These are phyloP conservation scores for Ataeniobius toweri DNA, from an alignment of 2,797 vertebrate genomes.

Conservation along the genomic window DNA sequence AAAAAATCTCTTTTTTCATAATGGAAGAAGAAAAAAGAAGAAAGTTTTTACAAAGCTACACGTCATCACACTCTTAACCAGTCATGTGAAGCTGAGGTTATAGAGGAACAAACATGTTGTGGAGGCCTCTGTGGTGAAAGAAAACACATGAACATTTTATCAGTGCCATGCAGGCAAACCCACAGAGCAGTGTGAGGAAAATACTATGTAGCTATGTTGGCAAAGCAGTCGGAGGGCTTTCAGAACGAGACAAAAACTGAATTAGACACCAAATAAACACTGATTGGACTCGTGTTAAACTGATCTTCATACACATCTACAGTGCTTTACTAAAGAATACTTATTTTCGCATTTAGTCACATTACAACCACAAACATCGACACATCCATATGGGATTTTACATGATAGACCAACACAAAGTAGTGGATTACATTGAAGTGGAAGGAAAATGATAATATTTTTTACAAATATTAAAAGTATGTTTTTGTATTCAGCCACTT, in stretches of 20 bases:
- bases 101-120: slow-evolving; percentile 39
- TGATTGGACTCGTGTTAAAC: slow-evolving; percentile 26
- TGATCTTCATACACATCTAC: background rate
- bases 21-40: slow-evolving; percentile 6
- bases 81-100: slow-evolving; percentile 36
- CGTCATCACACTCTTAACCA: slow-evolving; percentile 27
- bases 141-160: slow-evolving; percentile 56
- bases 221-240: slow-evolving; percentile 25
- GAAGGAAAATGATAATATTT: background rate
- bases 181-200: slow-evolving; percentile 41
- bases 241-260: slow-evolving; percentile 11
- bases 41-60: slow-evolving; percentile 18
- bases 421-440: background rate
- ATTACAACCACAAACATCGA: background rate
- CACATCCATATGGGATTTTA: background rate
- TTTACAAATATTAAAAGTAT: background rate
- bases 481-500: no score
- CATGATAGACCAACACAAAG: background rate
- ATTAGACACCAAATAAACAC: slow-evolving; percentile 30
- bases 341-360: background rate
- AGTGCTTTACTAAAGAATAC: background rate
- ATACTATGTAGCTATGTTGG: slow-evolving; percentile 42
- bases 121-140: slow-evolving; percentile 47
- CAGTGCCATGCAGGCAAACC: slow-evolving; percentile 53
- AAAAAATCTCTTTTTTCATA: slow-evolving; percentile 11